Conservation (phyloP, 1,140 invertebrate genomes). For the Drosophila sulfurigaster region DNA sequence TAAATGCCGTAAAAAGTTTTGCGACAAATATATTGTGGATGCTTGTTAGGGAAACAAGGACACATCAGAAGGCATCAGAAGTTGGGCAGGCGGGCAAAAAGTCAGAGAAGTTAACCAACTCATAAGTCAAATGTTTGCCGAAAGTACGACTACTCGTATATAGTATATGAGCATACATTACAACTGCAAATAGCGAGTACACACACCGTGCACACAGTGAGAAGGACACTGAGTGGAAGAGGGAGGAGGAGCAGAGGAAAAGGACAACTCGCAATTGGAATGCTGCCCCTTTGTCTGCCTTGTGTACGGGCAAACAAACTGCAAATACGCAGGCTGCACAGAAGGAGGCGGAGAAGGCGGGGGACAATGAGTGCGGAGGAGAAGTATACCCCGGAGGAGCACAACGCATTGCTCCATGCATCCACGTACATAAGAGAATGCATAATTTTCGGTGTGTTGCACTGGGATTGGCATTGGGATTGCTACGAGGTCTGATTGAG, state of each 20-base stretch:
- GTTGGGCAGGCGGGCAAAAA: conserved; percentile 49
- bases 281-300: conserved; percentile 7
- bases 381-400: background rate
- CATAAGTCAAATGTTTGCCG: conserved; percentile 77
- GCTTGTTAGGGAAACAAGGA: background rate
- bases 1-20: background rate
- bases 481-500: conserved; percentile 29
- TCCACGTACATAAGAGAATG: conserved; percentile 35
- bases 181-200: conserved; percentile 45
- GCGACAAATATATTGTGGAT: background rate
- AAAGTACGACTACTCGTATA: conserved; percentile 29
- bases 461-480: conserved; percentile 15
- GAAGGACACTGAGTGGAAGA: background rate
- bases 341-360: background rate
- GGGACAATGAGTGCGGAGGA: background rate
- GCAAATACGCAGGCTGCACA: background rate
- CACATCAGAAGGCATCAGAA: conserved; percentile 29
- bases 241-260: background rate
- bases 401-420: background rate
- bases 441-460: conserved; percentile 34
- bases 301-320: conserved; percentile 26
- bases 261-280: conserved; percentile 32
- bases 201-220: background rate
- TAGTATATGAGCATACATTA: conserved; percentile 36
- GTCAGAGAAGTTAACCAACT: conserved; percentile 58